Conservation (phyloP, 2,797 vertebrate species). For the Sternarchorhynchus goeldii region DNA sequence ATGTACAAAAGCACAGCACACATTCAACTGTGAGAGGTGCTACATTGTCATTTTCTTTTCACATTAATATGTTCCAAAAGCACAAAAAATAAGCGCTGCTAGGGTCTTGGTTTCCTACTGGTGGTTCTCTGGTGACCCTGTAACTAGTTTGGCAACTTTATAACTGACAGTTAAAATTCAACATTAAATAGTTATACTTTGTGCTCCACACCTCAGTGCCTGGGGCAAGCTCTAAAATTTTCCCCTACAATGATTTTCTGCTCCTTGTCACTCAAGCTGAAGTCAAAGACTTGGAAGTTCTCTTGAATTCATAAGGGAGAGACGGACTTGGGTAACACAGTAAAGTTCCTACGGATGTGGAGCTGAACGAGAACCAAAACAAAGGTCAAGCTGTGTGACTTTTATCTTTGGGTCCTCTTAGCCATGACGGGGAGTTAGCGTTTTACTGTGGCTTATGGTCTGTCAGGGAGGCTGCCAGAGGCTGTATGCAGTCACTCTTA, state of each 20-base stretch:
- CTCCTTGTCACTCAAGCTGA: conserved; percentile 80
- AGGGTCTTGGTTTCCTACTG: too few species aligned
- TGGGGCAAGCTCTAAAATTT: conserved; percentile 77
- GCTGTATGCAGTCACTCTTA: conserved; percentile 84
- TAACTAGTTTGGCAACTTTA: too few species aligned
- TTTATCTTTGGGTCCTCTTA: conserved; percentile 77
- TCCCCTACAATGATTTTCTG: conserved; percentile 80
- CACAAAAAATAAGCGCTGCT: too few species aligned
- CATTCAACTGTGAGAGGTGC: conserved; percentile 18
- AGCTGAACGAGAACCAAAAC: conserved; percentile 83
- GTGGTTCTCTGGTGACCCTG: too few species aligned
- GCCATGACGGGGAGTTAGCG: conserved; percentile 74
- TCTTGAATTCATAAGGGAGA: conserved; percentile 75
- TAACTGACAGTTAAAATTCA: too few species aligned
- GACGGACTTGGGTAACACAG: conserved; percentile 80
- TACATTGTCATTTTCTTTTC: not conserved
- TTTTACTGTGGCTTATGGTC: conserved; percentile 65
- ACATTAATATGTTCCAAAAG: not conserved
- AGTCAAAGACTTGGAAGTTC: conserved; percentile 88
- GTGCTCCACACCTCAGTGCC: conserved; percentile 56
- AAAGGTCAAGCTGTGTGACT: conserved; percentile 75
- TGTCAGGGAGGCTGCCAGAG: conserved; percentile 84
- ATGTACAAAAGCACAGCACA: conserved; percentile 16
- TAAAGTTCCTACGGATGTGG: conserved; percentile 78
- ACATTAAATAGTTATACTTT: too few species aligned